phyloP scores from a whole-genome alignment of 2,113 vertebrate species.

The Tachuris rubrigastra region DNA sequence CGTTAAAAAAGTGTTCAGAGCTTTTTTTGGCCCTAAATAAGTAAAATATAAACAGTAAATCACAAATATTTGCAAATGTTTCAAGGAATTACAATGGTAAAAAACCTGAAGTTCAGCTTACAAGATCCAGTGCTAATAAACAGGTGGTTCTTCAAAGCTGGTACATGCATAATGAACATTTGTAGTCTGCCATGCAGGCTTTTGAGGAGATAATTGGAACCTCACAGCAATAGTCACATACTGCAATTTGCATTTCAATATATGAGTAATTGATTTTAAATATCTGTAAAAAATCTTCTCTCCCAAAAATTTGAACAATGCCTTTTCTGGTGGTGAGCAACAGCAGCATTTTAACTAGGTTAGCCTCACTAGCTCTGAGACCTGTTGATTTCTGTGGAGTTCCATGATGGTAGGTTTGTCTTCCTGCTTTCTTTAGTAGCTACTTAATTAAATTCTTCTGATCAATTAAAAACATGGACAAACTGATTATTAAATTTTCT shows the following conservation, averaged over 20 bases:
- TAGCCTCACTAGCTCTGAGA: not conserved
- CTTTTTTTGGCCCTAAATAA: not conserved
- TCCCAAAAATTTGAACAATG: not conserved
- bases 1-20: not conserved
- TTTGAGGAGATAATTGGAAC: not conserved
- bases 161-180: not conserved
- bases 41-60: not conserved
- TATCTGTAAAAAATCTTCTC: not conserved
- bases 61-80: not conserved
- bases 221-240: not conserved
- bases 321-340: not conserved
- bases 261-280: not conserved
- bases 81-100: not conserved
- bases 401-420: not conserved
- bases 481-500: not conserved
- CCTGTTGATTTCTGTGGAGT: not conserved
- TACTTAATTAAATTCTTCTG: not conserved
- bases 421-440: not conserved
- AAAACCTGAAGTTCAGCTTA: not conserved
- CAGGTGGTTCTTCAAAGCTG: not conserved
- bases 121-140: not conserved
- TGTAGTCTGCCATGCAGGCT: not conserved
- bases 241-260: not conserved
- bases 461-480: not conserved
- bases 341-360: not conserved